Evolutionary conservation across 1,140 invertebrate genomes (phyloP).

Genomic region (Drosophila malerkotliana): DNA sequence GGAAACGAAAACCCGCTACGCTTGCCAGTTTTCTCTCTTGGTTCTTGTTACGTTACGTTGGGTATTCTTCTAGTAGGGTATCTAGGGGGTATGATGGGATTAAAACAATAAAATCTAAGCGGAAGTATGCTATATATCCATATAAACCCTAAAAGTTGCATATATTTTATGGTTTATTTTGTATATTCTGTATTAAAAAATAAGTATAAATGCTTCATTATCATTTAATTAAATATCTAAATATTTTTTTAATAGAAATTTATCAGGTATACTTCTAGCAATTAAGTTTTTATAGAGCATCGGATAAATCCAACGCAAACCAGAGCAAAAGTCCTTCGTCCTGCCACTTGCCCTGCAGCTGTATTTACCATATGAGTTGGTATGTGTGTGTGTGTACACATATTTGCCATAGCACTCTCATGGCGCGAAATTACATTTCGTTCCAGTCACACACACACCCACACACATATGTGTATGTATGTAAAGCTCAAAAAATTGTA

Average conservation of each 20-base stretch:
- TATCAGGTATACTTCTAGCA: not conserved
- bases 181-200: too few relatives aligned
- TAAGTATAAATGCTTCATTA: too few relatives aligned
- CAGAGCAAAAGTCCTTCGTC: constrained; percentile 8
- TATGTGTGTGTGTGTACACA: not conserved
- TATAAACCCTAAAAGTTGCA: too few relatives aligned
- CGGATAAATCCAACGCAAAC: constrained; percentile 26
- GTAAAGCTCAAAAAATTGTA: constrained; percentile 43
- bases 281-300: constrained; percentile 16
- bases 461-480: not conserved
- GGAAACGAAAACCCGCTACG: constrained; percentile 50
- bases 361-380: constrained; percentile 26
- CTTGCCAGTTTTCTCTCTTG: constrained; percentile 45
- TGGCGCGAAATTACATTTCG: constrained; percentile 64
- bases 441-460: constrained; percentile 24
- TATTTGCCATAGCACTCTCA: constrained; percentile 16
- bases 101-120: too few relatives aligned
- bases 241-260: not conserved
- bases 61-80: constrained; percentile 22
- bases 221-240: too few relatives aligned
- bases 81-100: not conserved
- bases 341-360: constrained; percentile 22
- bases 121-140: too few relatives aligned
- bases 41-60: not conserved
- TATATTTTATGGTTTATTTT: too few relatives aligned